phyloP scores from a whole-genome alignment of 2,888 invertebrate species.

The Dioctria rufipes region DNA sequence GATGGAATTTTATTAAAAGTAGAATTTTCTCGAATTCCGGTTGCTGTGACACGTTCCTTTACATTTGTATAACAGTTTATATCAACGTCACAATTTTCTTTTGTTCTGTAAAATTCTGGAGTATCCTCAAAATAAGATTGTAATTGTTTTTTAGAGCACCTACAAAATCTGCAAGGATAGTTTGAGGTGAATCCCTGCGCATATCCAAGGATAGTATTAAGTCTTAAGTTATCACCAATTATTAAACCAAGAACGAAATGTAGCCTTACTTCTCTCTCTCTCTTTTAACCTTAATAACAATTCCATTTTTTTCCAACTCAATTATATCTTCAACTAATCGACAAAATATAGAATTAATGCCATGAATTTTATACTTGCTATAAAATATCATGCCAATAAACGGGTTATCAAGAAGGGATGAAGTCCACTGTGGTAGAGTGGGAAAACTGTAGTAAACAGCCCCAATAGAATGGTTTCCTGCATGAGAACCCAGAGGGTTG shows the following conservation, averaged over 20 bases:
- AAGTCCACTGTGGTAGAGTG: too few relatives aligned
- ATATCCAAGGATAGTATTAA: conserved; percentile 58
- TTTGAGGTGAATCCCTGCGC: conserved; percentile 56
- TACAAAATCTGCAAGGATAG: conserved; percentile 56
- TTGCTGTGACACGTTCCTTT: conserved; percentile 51
- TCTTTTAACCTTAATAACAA: neutral
- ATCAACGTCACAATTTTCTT: conserved; percentile 55
- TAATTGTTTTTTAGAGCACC: conserved; percentile 46
- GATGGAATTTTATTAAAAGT: conserved; percentile 28
- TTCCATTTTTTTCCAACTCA: conserved; percentile 33
- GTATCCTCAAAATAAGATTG: conserved; percentile 49
- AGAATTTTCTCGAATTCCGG: conserved; percentile 54
- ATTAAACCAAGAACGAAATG: conserved; percentile 56
- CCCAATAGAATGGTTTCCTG: too few relatives aligned
- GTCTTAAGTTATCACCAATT: conserved; percentile 58
- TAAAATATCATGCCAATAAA: too few relatives aligned
- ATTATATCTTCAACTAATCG: too few relatives aligned
- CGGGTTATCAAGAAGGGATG: too few relatives aligned
- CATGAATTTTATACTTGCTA: too few relatives aligned
- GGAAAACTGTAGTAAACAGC: too few relatives aligned
- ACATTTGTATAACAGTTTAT: conserved; percentile 10
- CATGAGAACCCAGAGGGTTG: too few relatives aligned
- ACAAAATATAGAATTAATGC: too few relatives aligned
- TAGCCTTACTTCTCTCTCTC: conserved; percentile 43
- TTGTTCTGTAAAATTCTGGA: conserved; percentile 40